Conservation (phyloP, 2,888 invertebrate genomes). For the Aplocera efformata region DNA sequence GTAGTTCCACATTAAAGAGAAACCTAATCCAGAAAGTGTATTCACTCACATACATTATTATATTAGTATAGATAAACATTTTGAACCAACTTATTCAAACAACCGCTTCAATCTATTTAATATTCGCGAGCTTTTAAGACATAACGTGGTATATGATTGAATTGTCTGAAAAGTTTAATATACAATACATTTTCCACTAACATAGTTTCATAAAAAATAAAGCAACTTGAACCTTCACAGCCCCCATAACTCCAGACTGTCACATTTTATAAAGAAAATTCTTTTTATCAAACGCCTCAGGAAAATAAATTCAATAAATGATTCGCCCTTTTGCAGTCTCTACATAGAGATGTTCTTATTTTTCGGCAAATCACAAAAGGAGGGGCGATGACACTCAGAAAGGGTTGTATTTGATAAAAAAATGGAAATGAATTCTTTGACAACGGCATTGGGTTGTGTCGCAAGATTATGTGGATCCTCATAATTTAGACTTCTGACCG, state of each 20-base stretch:
- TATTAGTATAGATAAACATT: too few relatives aligned
- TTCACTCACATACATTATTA: too few relatives aligned
- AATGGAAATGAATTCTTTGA: not conserved
- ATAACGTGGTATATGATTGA: too few relatives aligned
- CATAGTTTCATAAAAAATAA: conserved; percentile 1
- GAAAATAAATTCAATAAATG: conserved; percentile 21
- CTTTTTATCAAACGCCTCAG: conserved; percentile 8
- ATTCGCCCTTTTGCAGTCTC: conserved; percentile 6
- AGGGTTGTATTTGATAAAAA: conserved; percentile 20
- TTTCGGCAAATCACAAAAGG: conserved; percentile 11
- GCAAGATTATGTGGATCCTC: too few relatives aligned
- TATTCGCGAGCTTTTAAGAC: too few relatives aligned
- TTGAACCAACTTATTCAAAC: too few relatives aligned
- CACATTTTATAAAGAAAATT: conserved; percentile 10
- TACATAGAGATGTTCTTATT: conserved; percentile 14
- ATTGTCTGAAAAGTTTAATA: not conserved
- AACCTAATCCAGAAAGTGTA: too few relatives aligned
- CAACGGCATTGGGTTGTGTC: not conserved
- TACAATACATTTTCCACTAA: too few relatives aligned
- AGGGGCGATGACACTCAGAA: conserved; percentile 12
- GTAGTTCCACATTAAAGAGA: too few relatives aligned
- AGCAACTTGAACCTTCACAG: conserved; percentile 1
- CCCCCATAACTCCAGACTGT: not conserved
- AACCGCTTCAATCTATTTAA: too few relatives aligned
- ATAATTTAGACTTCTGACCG: too few relatives aligned